phyloP scores from a whole-genome alignment of 2,113 vertebrate genomes.

The Seriola rivoliana region DNA sequence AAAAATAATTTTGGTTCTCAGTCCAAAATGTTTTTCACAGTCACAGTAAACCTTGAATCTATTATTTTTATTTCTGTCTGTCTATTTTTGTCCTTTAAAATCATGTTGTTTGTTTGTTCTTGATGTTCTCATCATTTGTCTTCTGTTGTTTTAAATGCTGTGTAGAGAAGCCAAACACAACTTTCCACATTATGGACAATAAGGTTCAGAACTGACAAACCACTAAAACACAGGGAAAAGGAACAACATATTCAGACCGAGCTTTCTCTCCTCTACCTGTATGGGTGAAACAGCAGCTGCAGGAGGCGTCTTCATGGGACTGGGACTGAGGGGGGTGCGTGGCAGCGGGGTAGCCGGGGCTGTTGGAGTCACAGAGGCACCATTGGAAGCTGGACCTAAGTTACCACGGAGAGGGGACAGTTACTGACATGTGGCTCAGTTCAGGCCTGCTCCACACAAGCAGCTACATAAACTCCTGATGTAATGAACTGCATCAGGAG shows the following conservation, averaged over 20 bases:
- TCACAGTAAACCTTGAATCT: neutral
- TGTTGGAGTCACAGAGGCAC: conserved; percentile 68
- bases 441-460: neutral
- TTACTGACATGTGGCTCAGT: neutral
- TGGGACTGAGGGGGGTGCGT: conserved; percentile 95
- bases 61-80: neutral
- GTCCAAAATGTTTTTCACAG: neutral
- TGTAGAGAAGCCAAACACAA: neutral
- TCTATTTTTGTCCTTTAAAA: neutral
- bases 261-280: conserved; percentile 85
- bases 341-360: conserved; percentile 87
- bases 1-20: too few species aligned
- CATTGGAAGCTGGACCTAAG: conserved; percentile 73
- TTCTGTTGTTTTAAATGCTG: neutral
- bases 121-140: neutral
- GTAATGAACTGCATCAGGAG: neutral
- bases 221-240: neutral
- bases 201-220: neutral
- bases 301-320: conserved; percentile 95
- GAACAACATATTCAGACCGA: neutral
- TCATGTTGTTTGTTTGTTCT: neutral
- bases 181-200: neutral
- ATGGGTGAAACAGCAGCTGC: conserved; percentile 96
- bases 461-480: neutral
- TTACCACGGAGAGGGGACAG: neutral